phyloP scores from a whole-genome alignment of 2,888 invertebrate species.

The Alloplasta piceator region DNA sequence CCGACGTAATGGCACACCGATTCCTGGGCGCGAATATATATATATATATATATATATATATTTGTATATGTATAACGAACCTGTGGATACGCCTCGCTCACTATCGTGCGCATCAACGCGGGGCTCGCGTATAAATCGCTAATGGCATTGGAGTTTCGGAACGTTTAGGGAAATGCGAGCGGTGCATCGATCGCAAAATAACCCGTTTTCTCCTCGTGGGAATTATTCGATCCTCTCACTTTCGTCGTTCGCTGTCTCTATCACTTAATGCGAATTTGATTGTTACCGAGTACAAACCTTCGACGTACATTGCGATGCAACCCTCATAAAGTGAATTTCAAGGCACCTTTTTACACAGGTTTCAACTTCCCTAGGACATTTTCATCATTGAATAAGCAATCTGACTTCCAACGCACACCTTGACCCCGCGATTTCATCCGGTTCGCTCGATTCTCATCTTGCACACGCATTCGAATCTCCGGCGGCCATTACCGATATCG shows the following conservation, averaged over 20 bases:
- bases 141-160: conserved; percentile 61
- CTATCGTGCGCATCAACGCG: conserved; percentile 23
- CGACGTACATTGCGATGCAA: conserved; percentile 2
- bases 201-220: conserved; percentile 58
- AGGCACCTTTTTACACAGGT: conserved; percentile 18
- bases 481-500: not conserved
- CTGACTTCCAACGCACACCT: conserved; percentile 34
- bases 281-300: conserved; percentile 34
- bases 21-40: conserved; percentile 9
- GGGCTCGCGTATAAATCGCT: conserved; percentile 25
- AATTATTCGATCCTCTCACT: conserved; percentile 35
- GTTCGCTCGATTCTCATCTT: conserved; percentile 29
- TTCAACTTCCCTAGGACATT: not conserved
- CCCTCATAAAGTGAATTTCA: conserved; percentile 1
- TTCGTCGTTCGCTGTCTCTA: conserved; percentile 13
- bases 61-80: conserved; percentile 52
- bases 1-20: conserved; percentile 58
- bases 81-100: conserved; percentile 10
- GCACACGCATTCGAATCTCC: conserved; percentile 19
- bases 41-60: too few species aligned
- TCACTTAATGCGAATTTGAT: conserved; percentile 63
- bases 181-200: conserved; percentile 58
- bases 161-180: conserved; percentile 64
- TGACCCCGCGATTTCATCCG: conserved; percentile 45
- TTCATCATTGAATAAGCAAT: conserved; percentile 21